Evolutionary conservation across 2,888 invertebrate genomes (phyloP), one percentile per base, ranked within the genome.

Genomic region (Drosophila algonquin): DNA sequence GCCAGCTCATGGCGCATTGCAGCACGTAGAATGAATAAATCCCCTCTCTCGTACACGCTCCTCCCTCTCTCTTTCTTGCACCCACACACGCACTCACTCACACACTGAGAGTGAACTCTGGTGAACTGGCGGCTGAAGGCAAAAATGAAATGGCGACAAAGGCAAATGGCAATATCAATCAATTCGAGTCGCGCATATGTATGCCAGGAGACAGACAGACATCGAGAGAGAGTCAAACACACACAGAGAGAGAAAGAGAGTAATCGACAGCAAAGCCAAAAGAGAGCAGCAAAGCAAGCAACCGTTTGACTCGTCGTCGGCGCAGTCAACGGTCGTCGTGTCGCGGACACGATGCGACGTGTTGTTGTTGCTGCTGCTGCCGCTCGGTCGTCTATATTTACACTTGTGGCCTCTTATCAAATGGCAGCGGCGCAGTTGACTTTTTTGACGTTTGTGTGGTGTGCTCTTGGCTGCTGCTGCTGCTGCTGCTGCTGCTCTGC

Each of bases 401-500:
- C 90, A 90, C 90, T 90, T 87, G 89, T 89, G 89, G 87, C 90
- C 90, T 89, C 90, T 87, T 87, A 87, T 87, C 87, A 87, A 87
- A 87, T 90, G 87, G 87, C 87, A 87, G 90, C 87, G 89, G 87
- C 87, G 90, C 87, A 87, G 87, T 87, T 87, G 87, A 87, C 89
- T 89, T 86, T 88, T 88, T 86, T 86, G 83, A 80, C 89, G 87
- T 82, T 89, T 85, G 79, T 80, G 72, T 87, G 69, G 74, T 87
- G 69, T 76, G 73, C 75, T 69, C 74, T 83, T 75, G 87, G 65
- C 51, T 67, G 60, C 47, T 64, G 35, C 14, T 63, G 55, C 56
- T 53, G 30, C 18, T 18, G 18, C 18, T 18, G 18, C 18, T 18
- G 18, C 40, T 63, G 45, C 32, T 72, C 32, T 70, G 76, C 16